Evolutionary conservation across 1,140 invertebrate genomes (phyloP).

Genomic region (Wiebesia pumilae): DNA sequence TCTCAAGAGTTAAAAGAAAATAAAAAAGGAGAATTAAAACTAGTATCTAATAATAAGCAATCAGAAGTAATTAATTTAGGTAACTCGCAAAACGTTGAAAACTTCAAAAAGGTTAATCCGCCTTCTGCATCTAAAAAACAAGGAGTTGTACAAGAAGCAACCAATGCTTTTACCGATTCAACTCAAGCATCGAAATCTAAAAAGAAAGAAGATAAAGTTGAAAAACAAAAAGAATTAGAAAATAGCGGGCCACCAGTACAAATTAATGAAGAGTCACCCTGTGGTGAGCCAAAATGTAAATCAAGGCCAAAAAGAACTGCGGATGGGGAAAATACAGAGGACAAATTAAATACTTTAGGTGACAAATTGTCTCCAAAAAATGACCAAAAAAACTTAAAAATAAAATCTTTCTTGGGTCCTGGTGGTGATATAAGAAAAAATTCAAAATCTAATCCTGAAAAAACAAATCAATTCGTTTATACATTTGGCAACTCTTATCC

Average conservation of each 20-base stretch:
- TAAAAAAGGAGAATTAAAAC: constrained; percentile 31
- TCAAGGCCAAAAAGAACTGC: constrained; percentile 57
- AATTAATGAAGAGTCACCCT: constrained; percentile 56
- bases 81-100: constrained; percentile 18
- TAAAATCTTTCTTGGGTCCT: not conserved
- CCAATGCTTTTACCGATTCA: constrained; percentile 52
- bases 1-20: constrained; percentile 10
- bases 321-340: not conserved
- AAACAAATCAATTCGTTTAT: constrained; percentile 58
- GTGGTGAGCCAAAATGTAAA: constrained; percentile 64
- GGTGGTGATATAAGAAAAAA: constrained; percentile 25
- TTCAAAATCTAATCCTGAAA: not conserved
- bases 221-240: constrained; percentile 55
- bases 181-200: constrained; percentile 42
- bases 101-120: not conserved
- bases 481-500: constrained; percentile 59
- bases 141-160: constrained; percentile 59
- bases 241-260: not conserved
- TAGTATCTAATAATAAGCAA: not conserved
- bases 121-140: not conserved
- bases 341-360: not conserved
- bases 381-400: constrained; percentile 12
- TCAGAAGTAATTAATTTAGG: not conserved
- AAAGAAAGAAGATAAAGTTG: constrained; percentile 58
- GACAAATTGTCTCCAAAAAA: constrained; percentile 30